Percentiles rank a stretch among this genome's conserved stretches.
phyloP scores from a whole-genome alignment of 2,113 vertebrate species.

The Prunella himalayana region DNA sequence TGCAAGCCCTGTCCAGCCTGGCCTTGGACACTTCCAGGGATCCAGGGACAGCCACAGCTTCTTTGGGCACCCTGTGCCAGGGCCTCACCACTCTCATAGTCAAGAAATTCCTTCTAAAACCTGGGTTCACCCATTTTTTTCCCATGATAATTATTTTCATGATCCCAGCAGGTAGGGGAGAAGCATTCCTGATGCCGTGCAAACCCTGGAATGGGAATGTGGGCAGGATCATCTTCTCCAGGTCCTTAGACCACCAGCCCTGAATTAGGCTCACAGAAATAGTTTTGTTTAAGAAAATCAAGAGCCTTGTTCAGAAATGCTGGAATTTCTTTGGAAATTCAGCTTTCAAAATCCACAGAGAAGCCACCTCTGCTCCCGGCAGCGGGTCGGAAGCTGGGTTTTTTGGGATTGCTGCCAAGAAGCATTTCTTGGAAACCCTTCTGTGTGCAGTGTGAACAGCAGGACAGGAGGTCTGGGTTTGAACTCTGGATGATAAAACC shows the following conservation, averaged over 20 bases:
- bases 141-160: not conserved
- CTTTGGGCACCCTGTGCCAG: not conserved
- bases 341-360: not conserved
- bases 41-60: not conserved
- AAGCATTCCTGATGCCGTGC: rapidly evolving
- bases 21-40: not conserved
- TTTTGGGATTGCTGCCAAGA: not conserved
- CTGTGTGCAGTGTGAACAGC: not conserved
- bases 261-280: not conserved
- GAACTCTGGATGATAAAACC: constrained; percentile 13
- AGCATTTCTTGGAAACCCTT: not conserved
- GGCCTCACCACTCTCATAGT: not conserved
- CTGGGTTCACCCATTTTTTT: not conserved
- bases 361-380: not conserved
- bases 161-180: not conserved
- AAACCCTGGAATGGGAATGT: not conserved
- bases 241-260: not conserved
- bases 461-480: constrained; percentile 1
- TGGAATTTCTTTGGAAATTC: not conserved
- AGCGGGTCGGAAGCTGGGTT: not conserved
- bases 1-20: rapidly evolving
- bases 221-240: not conserved
- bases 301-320: not conserved
- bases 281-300: not conserved
- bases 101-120: not conserved